phyloP scores from a whole-genome alignment of 2,888 invertebrate genomes.

The Parnassius glacialis region DNA sequence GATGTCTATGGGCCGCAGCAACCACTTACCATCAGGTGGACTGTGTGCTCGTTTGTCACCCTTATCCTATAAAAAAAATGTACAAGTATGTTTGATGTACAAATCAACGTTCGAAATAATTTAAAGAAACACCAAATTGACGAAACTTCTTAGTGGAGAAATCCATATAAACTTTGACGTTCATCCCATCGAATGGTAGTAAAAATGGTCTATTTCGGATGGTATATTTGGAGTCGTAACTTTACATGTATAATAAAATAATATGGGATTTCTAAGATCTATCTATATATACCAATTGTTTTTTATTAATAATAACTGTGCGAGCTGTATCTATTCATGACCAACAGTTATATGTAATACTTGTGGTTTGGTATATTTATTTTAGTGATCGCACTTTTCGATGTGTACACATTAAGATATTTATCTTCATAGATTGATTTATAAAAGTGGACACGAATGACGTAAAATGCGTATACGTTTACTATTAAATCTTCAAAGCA shows the following conservation, averaged over 20 bases:
- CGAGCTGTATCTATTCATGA: not conserved
- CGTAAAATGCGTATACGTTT: conserved; percentile 42
- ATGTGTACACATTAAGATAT: conserved; percentile 37
- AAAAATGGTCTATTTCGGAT: conserved; percentile 22
- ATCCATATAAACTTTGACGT: conserved; percentile 5
- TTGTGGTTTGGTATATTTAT: not conserved
- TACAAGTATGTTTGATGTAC: not conserved
- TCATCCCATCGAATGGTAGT: conserved; percentile 17
- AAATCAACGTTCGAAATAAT: conserved; percentile 1
- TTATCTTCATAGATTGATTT: conserved; percentile 35
- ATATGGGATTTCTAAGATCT: conserved; percentile 15
- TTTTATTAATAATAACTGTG: not conserved
- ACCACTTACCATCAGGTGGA: no score
- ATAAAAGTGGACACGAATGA: conserved; percentile 37
- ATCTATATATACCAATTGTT: conserved; percentile 17
- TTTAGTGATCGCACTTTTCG: not conserved
- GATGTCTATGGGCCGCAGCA: no score
- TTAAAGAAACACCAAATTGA: conserved; percentile 11
- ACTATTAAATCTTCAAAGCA: conserved; percentile 40
- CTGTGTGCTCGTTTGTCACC: no score
- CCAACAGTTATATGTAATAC: conserved; percentile 2
- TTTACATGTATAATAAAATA: conserved; percentile 25
- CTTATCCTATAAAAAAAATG: no score
- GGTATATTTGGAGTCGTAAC: conserved; percentile 20
- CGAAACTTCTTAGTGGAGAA: conserved; percentile 12